A percentile compares a stretch with the other conserved stretches of the same genome.
phyloP scores from a whole-genome alignment of 2,797 vertebrate species.

The Acipenser oxyrinchus region DNA sequence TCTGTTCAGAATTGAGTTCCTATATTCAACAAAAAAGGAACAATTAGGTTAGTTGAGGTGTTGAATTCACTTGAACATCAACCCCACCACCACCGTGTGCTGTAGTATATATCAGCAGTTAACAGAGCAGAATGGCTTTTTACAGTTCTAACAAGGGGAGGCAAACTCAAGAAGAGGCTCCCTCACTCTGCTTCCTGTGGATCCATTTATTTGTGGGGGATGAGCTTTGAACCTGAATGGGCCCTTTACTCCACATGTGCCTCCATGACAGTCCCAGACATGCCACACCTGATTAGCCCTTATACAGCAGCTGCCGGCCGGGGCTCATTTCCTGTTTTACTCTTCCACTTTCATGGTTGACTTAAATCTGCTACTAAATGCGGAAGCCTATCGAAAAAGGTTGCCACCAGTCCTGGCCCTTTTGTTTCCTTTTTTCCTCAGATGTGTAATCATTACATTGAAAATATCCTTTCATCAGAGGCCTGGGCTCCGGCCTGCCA shows the following conservation, averaged over 20 bases:
- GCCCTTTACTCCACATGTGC: conserved; percentile 17
- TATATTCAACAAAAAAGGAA: too few species aligned
- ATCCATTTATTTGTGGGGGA: neutral
- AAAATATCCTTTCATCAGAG: conserved; percentile 42
- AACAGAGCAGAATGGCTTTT: conserved; percentile 29
- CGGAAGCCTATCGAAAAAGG: conserved; percentile 29
- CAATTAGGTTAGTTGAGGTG: too few species aligned
- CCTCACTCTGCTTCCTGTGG: neutral
- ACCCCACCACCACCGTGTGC: conserved; percentile 1
- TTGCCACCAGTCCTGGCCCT: conserved; percentile 7
- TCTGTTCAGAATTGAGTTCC: too few species aligned
- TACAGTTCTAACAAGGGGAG: conserved; percentile 2
- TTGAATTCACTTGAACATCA: conserved; percentile 14
- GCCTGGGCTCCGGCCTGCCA: conserved; percentile 22
- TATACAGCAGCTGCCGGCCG: conserved; percentile 55
- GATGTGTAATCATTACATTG: conserved; percentile 46
- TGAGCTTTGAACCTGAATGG: conserved; percentile 13
- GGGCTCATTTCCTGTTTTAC: conserved; percentile 35
- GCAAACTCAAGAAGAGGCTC: too few species aligned
- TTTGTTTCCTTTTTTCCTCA: conserved; percentile 23
- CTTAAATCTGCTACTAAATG: conserved; percentile 51
- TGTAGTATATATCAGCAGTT: conserved; percentile 36
- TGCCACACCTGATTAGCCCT: conserved; percentile 20
- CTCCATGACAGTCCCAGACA: conserved; percentile 20
- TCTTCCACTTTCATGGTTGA: conserved; percentile 53